Base-by-base conservation (phyloP, 1,140 invertebrate species). In the Carcinoscorpius rotundicauda region DNA sequence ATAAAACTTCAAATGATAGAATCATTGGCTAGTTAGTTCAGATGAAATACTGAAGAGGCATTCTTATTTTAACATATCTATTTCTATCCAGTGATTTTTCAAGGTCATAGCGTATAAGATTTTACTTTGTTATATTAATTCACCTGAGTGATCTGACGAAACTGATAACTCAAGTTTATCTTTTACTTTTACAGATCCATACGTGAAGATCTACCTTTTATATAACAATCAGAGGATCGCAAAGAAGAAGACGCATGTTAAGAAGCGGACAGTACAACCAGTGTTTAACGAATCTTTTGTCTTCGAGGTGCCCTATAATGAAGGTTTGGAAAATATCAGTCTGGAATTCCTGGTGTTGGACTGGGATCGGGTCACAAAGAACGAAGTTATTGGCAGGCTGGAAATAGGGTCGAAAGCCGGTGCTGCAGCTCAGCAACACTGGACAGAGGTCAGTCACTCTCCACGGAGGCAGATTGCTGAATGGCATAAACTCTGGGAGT, bases 241-340 rank as follows among this genome's bases (percentile, higher is more conserved):
- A 57, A 99, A 98, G 81, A 98, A 98, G 83, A 98, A 98, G 81
- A 99, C 97, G 0, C 94, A 97, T 75, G 93, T 98, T 49, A 98
- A 98, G 82, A 98, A 97, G 76, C 85, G 93, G 52, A 98, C 96
- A 4, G 80, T 97, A 62, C 97, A 94, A 79, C 97, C 97, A 0
- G 93, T 99, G 60, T 99, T 97, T 80, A 99, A 99, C 79, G 96
- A 99, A 79, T 95, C 91, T 29, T 98, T 85, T 73, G 77, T 82
- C 8, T 85, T 85, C 70, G 83, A 84, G 64, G 77, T 85, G 10
- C 82, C 82, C 29, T 69, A 69, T 57, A 85, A 85, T 66, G 89
- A 92, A 73, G 86, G 86, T 11, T 84, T 97, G 60, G 88, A 91
- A 70, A 89, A 88, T 73, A 87, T 97, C 61, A 91, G 89, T 64